These are phyloP conservation scores for Scalopus aquaticus DNA, from an alignment of 2,113 vertebrate species.

Conservation along the genomic window DNA sequence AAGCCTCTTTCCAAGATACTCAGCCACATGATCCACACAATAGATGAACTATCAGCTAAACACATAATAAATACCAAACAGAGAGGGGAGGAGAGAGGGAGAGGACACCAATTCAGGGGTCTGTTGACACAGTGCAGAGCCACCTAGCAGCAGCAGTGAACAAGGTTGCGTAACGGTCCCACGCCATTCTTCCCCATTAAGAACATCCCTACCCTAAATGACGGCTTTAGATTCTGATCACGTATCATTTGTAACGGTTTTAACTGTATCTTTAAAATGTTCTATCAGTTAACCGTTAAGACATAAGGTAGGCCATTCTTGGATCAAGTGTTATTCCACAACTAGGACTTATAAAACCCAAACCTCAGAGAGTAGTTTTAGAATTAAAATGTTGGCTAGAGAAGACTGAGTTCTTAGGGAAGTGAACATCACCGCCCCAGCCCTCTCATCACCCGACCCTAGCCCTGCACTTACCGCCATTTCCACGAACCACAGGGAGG, in stretches of 20 bases:
- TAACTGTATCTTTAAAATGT: background rate
- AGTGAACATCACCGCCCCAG: background rate
- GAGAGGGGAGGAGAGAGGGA: background rate
- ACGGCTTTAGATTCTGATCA: background rate
- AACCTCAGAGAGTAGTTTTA: conserved; percentile 32
- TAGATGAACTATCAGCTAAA: background rate
- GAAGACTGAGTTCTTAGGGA: conserved; percentile 5
- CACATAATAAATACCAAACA: background rate
- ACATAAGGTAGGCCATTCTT: conserved; percentile 25
- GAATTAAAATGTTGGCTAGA: conserved; percentile 46
- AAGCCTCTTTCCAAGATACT: background rate
- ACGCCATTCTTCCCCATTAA: background rate
- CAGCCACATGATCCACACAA: background rate
- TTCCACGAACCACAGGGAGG: background rate
- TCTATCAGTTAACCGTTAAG: background rate
- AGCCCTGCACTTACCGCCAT: background rate
- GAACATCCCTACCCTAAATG: background rate
- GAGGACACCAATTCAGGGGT: background rate
- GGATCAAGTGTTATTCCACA: conserved; percentile 34
- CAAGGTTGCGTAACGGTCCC: background rate
- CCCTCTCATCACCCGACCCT: background rate
- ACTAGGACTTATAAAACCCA: background rate
- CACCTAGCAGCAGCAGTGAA: background rate
- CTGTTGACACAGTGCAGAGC: background rate
- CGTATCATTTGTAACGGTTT: background rate